phyloP scores from a whole-genome alignment of 1,140 invertebrate species.

The Charaxes varanes region DNA sequence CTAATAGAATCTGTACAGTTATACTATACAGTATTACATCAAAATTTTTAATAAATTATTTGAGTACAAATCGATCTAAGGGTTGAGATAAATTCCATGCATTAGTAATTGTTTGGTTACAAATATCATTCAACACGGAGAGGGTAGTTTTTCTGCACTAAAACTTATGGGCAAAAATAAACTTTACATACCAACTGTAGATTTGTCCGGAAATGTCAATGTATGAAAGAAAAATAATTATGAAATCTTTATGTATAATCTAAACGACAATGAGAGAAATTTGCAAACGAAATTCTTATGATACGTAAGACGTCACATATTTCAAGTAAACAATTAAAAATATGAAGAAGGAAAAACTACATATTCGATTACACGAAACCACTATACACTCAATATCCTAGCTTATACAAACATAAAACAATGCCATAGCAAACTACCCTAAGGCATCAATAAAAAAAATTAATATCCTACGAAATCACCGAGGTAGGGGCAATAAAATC shows the following conservation, averaged over 20 bases:
- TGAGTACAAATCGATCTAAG: background rate
- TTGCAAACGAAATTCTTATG: background rate
- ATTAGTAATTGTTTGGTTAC: conserved; percentile 20
- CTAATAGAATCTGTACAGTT: too few relatives aligned
- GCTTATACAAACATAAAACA: conserved; percentile 1
- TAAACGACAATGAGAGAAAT: conserved; percentile 1
- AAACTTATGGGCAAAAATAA: conserved; percentile 25
- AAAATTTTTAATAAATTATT: too few relatives aligned
- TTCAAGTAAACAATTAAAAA: too few relatives aligned
- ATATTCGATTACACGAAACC: background rate
- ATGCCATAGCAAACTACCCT: conserved; percentile 4
- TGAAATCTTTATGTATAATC: conserved; percentile 30
- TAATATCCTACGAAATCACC: too few relatives aligned
- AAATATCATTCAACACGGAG: background rate
- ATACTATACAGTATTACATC: too few relatives aligned
- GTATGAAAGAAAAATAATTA: conserved; percentile 61
- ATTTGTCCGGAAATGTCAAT: conserved; percentile 48
- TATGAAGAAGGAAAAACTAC: background rate
- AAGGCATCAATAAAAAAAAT: background rate
- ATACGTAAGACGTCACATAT: background rate
- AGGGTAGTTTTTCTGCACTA: conserved; percentile 11
- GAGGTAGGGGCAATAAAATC: conserved; percentile 2
- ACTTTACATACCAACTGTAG: conserved; percentile 65
- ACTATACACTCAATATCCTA: background rate
- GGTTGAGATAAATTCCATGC: conserved; percentile 34